Conservation (phyloP, 2,797 vertebrate genomes). For the Phoxinus dragarum region DNA sequence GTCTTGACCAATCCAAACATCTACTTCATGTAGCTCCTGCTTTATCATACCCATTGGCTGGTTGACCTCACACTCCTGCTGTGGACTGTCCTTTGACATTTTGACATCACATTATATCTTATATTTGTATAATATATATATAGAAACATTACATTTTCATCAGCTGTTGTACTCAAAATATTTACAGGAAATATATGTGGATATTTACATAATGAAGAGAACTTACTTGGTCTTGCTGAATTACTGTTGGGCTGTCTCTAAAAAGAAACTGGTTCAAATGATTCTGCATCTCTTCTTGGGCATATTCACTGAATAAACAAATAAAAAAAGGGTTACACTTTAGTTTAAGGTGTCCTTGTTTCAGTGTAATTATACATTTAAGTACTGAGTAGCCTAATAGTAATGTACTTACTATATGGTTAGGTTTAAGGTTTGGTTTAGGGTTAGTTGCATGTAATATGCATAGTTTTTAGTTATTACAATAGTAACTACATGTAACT, state of each 20-base stretch:
- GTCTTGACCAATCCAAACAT: slow-evolving; percentile 44
- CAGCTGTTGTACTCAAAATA: background rate
- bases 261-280: background rate
- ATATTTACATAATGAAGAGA: background rate
- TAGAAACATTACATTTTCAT: background rate
- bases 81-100: background rate
- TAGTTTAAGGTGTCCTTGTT: too few relatives aligned
- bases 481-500: too few relatives aligned
- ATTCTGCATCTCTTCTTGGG: background rate
- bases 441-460: too few relatives aligned
- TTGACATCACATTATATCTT: background rate
- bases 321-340: background rate
- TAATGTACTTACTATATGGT: too few relatives aligned
- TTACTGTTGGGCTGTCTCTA: background rate
- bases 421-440: too few relatives aligned
- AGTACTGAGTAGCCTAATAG: too few relatives aligned
- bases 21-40: slow-evolving; percentile 70
- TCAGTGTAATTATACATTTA: too few relatives aligned
- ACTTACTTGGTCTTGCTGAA: slow-evolving; percentile 40
- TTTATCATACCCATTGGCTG: slow-evolving; percentile 71
- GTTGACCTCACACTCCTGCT: slow-evolving; percentile 56
- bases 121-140: background rate
- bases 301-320: slow-evolving; percentile 36
- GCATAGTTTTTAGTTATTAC: too few relatives aligned
- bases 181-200: background rate